Evolutionary conservation across 2,888 invertebrate genomes (phyloP).

Genomic region (Leptopterna dolabrata): DNA sequence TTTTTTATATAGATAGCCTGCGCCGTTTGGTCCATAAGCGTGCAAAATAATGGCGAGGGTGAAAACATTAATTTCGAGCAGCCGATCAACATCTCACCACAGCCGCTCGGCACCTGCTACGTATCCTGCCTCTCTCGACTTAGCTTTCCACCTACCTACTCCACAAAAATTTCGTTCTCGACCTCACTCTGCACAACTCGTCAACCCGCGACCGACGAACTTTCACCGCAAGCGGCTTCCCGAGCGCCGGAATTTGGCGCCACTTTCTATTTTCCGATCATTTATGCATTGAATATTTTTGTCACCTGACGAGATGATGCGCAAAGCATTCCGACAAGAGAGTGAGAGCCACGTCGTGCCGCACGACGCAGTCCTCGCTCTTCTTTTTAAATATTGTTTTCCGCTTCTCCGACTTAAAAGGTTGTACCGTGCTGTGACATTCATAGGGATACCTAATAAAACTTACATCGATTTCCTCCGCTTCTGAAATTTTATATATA

Average conservation of each 20-base stretch:
- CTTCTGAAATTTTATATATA: not conserved
- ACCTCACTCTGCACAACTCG: not conserved
- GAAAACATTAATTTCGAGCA: not conserved
- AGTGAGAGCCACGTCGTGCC: slow-evolving; percentile 48
- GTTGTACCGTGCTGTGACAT: not conserved
- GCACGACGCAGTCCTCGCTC: slow-evolving; percentile 23
- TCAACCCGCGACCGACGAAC: not conserved
- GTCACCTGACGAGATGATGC: not conserved
- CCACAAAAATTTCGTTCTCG: not conserved
- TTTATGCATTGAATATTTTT: slow-evolving; percentile 11
- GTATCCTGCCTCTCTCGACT: not conserved
- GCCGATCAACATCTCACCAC: not conserved
- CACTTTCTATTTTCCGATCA: not conserved
- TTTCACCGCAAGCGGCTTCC: not conserved
- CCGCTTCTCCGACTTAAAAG: not conserved
- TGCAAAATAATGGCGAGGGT: too few relatives aligned
- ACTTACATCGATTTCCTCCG: not conserved
- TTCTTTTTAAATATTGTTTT: not conserved
- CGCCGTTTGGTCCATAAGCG: too few relatives aligned
- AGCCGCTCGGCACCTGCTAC: not conserved
- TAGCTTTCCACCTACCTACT: not conserved
- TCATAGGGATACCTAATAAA: too few relatives aligned
- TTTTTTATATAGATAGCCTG: too few relatives aligned
- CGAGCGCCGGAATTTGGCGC: not conserved
- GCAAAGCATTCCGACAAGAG: slow-evolving; percentile 18